Evolutionary conservation across 35 echinoderm and acorn worm genomes (phyloP).

Genomic region (Heliocidaris erythrogramma): DNA sequence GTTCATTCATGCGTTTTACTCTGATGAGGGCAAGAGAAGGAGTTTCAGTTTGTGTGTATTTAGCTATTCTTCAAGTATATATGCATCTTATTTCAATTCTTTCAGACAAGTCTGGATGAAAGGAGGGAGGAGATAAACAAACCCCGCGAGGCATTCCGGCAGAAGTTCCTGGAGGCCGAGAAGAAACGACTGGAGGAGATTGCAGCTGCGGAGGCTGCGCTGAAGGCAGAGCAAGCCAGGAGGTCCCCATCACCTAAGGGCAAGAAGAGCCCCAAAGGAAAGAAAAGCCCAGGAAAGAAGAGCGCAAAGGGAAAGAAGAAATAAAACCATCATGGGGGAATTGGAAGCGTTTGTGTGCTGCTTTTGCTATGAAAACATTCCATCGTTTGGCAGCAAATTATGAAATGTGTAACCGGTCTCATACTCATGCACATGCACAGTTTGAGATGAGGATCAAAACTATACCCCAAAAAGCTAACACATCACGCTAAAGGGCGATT

Average conservation of each 20-base stretch:
- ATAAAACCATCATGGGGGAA: background rate
- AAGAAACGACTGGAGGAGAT: conserved; percentile 94
- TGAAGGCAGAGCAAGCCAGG: conserved; percentile 76
- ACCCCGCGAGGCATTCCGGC: conserved; percentile 89
- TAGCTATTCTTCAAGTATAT: background rate
- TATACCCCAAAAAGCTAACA: no score
- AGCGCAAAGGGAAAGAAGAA: conserved; percentile 83
- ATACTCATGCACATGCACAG: no score
- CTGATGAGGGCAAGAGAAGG: no score
- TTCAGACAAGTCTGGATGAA: conserved; percentile 83
- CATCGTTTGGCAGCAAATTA: no score
- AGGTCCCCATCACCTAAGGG: conserved; percentile 83
- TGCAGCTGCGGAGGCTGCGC: conserved; percentile 80
- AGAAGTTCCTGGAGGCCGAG: conserved; percentile 95
- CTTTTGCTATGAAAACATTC: no score
- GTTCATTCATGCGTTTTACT: no score
- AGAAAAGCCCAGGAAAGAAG: conserved; percentile 94
- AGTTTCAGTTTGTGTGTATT: no score
- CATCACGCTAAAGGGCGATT: no score
- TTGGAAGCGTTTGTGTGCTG: background rate
- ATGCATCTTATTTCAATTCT: background rate
- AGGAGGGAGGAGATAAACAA: conserved; percentile 70
- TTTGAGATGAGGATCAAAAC: no score
- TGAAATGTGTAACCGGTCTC: no score
- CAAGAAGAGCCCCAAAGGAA: conserved; percentile 95